Evolutionary conservation across 2,797 vertebrate genomes (phyloP).

Genomic region (Choloepus didactylus): DNA sequence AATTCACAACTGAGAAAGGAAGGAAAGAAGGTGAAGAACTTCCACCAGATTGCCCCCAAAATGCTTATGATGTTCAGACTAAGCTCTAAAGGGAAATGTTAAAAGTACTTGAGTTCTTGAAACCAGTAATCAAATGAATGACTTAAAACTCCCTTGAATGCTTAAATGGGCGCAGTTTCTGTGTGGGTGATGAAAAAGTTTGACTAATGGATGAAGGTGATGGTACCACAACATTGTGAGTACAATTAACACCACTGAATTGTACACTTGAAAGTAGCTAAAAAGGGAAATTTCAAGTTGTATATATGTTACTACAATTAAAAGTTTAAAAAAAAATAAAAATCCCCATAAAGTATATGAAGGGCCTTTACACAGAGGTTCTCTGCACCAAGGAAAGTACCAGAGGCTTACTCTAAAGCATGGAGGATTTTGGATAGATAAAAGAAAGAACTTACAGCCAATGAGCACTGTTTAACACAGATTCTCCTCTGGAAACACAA

Average conservation of each 20-base stretch:
- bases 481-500: background rate
- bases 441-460: background rate
- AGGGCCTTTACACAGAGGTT: background rate
- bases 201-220: no score
- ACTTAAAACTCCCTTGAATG: background rate
- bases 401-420: background rate
- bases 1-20: background rate
- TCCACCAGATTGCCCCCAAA: background rate
- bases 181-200: no score
- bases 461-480: background rate
- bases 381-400: background rate
- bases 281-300: no score
- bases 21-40: background rate
- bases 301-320: no score
- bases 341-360: background rate
- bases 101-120: slow-evolving; percentile 30
- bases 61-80: background rate
- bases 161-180: no score
- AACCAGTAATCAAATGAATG: background rate
- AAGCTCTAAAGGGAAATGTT: slow-evolving; percentile 19
- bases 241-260: no score
- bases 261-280: no score
- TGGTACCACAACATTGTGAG: no score
- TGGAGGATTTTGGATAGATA: background rate
- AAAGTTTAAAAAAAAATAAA: no score